Conservation (phyloP, 1,140 invertebrate species). For the Drosophila kanapiae region DNA sequence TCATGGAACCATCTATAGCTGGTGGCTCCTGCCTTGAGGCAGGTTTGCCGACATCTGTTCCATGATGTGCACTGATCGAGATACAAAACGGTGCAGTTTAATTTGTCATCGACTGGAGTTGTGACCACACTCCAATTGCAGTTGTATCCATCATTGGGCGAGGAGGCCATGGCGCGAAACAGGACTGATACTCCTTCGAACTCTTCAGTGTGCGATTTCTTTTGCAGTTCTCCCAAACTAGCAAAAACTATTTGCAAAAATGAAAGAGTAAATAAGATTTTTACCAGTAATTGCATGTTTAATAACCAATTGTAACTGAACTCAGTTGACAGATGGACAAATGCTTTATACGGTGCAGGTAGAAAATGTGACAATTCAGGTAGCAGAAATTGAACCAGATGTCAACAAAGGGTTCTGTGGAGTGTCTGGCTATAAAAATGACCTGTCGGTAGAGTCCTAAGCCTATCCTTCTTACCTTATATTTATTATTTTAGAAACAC, state of each 20-base stretch:
- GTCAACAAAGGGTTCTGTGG: neutral
- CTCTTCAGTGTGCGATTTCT: slow-evolving; percentile 94
- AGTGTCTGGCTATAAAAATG: neutral
- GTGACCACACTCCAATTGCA: slow-evolving; percentile 91
- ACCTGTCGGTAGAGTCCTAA: neutral
- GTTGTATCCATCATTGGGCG: slow-evolving; percentile 88
- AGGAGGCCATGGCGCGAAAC: slow-evolving; percentile 92
- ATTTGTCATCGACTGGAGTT: slow-evolving; percentile 87
- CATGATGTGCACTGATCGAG: slow-evolving; percentile 95
- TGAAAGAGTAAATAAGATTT: neutral
- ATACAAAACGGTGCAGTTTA: slow-evolving; percentile 96
- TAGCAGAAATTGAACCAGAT: slow-evolving; percentile 18
- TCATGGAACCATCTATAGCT: slow-evolving; percentile 94
- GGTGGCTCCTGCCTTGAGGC: slow-evolving; percentile 65
- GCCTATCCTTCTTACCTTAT: neutral
- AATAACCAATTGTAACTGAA: slow-evolving; percentile 28
- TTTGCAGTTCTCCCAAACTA: slow-evolving; percentile 84
- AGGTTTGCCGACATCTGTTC: slow-evolving; percentile 89
- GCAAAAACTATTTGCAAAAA: neutral
- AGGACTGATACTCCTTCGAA: slow-evolving; percentile 92
- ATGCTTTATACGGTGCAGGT: slow-evolving; percentile 13
- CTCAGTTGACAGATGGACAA: neutral
- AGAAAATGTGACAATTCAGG: slow-evolving; percentile 6
- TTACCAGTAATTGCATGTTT: slow-evolving; percentile 26
- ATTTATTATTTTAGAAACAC: neutral